A percentile compares a stretch with the other conserved stretches of the same genome.
phyloP scores from a whole-genome alignment of 2,888 invertebrate genomes.

The Syritta pipiens region DNA sequence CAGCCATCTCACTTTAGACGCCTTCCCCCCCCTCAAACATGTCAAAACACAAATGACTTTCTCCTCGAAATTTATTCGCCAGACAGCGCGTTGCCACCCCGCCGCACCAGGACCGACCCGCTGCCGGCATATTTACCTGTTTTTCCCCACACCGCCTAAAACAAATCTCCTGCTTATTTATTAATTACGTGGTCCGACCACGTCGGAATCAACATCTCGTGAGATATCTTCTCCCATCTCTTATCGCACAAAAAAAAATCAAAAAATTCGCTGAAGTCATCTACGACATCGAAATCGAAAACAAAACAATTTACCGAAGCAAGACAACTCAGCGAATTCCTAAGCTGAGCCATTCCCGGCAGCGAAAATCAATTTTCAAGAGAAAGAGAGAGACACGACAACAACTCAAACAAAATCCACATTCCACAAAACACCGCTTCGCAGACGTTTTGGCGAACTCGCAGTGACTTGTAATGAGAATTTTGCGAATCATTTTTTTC shows the following conservation, averaged over 20 bases:
- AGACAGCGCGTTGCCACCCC: too few species aligned
- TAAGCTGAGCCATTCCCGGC: constrained; percentile 35
- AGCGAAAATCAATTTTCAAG: constrained; percentile 44
- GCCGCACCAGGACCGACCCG: too few species aligned
- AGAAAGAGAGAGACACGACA: neutral
- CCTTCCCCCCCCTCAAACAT: too few species aligned
- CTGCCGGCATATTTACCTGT: neutral
- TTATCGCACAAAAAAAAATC: neutral
- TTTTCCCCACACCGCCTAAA: too few species aligned
- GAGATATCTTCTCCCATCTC: neutral
- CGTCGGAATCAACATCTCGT: constrained; percentile 18
- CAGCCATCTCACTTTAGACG: too few species aligned
- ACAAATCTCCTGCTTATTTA: too few species aligned
- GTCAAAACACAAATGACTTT: too few species aligned
- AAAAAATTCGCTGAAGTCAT: neutral
- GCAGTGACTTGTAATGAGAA: constrained; percentile 34
- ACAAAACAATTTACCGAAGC: constrained; percentile 41
- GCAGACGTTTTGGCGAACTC: constrained; percentile 49
- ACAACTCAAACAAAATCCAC: neutral
- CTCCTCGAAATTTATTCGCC: too few species aligned
- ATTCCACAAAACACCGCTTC: constrained; percentile 13
- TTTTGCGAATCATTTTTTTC: neutral
- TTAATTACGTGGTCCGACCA: constrained; percentile 19
- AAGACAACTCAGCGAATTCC: constrained; percentile 48
- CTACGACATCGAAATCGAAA: too few species aligned